Percentiles rank a stretch among this genome's conserved stretches.
Conservation (phyloP, 2,797 vertebrate species). For the Syncerus caffer region DNA sequence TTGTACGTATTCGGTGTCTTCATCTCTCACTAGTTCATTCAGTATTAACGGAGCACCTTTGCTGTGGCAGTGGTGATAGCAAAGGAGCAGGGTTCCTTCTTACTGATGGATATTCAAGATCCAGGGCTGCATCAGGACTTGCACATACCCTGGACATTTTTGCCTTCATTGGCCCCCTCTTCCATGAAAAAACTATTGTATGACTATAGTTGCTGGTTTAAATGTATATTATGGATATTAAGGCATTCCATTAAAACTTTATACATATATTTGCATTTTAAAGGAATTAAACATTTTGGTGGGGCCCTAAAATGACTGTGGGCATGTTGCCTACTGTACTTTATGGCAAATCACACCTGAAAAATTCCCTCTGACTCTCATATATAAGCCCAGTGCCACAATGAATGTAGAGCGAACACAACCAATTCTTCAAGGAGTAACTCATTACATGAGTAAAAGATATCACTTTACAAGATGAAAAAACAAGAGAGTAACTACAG, state of each 20-base stretch:
- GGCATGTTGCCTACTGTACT: background rate
- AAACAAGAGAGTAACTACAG: background rate
- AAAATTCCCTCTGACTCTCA: background rate
- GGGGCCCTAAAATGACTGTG: background rate
- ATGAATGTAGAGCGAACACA: background rate
- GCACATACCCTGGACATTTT: background rate
- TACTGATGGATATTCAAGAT: background rate
- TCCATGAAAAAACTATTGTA: background rate
- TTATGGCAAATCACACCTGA: background rate
- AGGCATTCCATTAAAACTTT: background rate
- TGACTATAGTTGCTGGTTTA: background rate
- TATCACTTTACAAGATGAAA: background rate
- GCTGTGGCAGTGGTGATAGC: background rate
- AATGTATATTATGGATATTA: background rate
- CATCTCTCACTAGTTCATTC: background rate
- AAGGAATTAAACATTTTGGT: background rate
- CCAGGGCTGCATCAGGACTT: background rate
- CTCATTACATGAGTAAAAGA: background rate
- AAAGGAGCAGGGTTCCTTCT: background rate
- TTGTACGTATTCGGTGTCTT: background rate
- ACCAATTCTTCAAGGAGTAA: background rate
- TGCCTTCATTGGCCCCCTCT: background rate
- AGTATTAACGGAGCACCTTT: background rate
- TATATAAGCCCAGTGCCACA: background rate
- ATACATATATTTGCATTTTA: background rate